phyloP scores from a whole-genome alignment of 2,113 vertebrate genomes.

The Tympanuchus pallidicinctus region DNA sequence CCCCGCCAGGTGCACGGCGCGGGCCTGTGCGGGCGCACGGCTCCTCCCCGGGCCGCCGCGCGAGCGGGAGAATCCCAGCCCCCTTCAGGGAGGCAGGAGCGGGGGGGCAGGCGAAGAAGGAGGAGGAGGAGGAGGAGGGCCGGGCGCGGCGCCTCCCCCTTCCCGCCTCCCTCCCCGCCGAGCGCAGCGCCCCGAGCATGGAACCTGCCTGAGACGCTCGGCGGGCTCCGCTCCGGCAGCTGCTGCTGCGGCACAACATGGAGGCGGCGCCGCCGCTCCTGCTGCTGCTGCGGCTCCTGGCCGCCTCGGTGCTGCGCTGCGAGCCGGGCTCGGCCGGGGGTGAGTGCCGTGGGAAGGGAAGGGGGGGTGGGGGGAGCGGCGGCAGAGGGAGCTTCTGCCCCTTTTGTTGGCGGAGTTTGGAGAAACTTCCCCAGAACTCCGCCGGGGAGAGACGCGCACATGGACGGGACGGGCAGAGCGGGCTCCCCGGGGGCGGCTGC shows the following conservation, averaged over 20 bases:
- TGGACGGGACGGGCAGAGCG: neutral
- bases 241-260: slow-evolving; percentile 72
- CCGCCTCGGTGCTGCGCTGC: slow-evolving; percentile 49
- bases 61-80: neutral
- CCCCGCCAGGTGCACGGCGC: no score
- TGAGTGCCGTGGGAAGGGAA: neutral
- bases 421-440: slow-evolving; percentile 39
- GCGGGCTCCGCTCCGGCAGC: slow-evolving; percentile 59
- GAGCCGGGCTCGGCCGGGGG: slow-evolving; percentile 33
- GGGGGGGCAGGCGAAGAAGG: neutral
- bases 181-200: slow-evolving; percentile 64
- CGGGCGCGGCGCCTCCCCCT: slow-evolving; percentile 35
- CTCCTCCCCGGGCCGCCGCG: neutral
- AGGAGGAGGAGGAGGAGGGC: slow-evolving; percentile 15
- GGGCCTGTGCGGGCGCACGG: neutral
- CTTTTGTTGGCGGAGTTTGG: slow-evolving; percentile 60
- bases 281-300: slow-evolving; percentile 48
- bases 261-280: slow-evolving; percentile 59
- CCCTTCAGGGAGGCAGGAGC: neutral
- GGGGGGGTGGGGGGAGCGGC: neutral
- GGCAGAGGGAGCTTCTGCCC: neutral
- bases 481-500: neutral
- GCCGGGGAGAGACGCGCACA: neutral
- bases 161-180: slow-evolving; percentile 20
- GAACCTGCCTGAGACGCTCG: slow-evolving; percentile 65